Conservation (phyloP, 2,113 vertebrate genomes). For the Oenanthe oenanthe region DNA sequence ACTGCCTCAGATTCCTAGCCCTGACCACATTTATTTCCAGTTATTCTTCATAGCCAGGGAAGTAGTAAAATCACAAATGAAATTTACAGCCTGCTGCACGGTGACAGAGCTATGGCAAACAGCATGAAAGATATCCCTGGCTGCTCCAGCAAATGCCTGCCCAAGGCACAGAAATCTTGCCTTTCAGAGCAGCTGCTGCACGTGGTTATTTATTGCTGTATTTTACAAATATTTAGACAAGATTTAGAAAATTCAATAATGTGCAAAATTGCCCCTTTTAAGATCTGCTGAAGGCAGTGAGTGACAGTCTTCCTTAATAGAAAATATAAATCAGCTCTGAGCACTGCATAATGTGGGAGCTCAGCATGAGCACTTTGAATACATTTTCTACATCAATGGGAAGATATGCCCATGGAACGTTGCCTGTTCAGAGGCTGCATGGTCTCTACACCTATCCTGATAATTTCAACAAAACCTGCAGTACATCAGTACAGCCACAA, state of each 20-base stretch:
- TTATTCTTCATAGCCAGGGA: slow-evolving; percentile 23
- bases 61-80: slow-evolving; percentile 47
- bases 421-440: background rate
- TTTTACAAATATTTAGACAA: slow-evolving; percentile 68
- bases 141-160: background rate
- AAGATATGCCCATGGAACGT: background rate
- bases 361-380: slow-evolving; percentile 19
- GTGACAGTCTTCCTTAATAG: slow-evolving; percentile 51
- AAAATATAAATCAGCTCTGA: slow-evolving; percentile 51
- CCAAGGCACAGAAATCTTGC: slow-evolving; percentile 37
- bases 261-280: slow-evolving; percentile 37
- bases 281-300: slow-evolving; percentile 33
- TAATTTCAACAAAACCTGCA: background rate
- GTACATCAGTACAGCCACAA: background rate
- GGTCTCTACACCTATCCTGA: background rate
- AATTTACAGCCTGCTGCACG: background rate
- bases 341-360: background rate
- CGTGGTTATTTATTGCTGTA: slow-evolving; percentile 37
- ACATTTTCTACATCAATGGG: background rate
- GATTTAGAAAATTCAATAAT: slow-evolving; percentile 65
- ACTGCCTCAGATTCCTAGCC: background rate
- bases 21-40: slow-evolving; percentile 5
- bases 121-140: background rate
- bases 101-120: slow-evolving; percentile 30
- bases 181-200: slow-evolving; percentile 19